phyloP scores from a whole-genome alignment of 2,113 vertebrate genomes.

The Mohoua ochrocephala region DNA sequence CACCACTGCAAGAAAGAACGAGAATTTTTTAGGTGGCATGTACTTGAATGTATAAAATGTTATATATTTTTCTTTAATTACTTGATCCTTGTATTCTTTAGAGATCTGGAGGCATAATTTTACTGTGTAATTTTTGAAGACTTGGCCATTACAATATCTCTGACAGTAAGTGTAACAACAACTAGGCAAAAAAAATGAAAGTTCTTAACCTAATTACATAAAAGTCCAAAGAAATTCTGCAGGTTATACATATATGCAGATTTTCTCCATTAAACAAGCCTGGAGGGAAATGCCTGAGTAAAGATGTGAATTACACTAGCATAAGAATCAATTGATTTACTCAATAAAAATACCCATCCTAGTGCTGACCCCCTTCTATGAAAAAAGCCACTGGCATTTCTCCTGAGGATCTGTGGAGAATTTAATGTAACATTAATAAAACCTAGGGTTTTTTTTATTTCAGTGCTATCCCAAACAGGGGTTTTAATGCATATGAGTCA shows the following conservation, averaged over 20 bases:
- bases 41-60: background rate
- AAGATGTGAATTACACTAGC: background rate
- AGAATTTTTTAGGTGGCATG: background rate
- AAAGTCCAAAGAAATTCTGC: background rate
- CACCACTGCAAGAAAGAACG: background rate
- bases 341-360: constrained; percentile 10
- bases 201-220: background rate
- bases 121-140: background rate
- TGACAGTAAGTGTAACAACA: background rate
- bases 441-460: background rate
- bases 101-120: background rate
- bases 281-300: background rate
- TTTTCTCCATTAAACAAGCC: background rate
- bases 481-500: background rate
- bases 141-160: background rate
- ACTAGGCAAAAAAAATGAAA: background rate
- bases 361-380: background rate
- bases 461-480: background rate
- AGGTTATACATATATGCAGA: background rate
- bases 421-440: background rate
- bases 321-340: background rate
- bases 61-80: background rate
- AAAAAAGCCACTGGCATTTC: background rate
- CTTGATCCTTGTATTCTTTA: background rate
- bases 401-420: constrained; percentile 18